Percentiles rank a stretch among this genome's conserved stretches.
These are phyloP conservation scores for Rotaria macrura DNA, from an alignment of 2,888 invertebrate species.

Conservation along the genomic window DNA sequence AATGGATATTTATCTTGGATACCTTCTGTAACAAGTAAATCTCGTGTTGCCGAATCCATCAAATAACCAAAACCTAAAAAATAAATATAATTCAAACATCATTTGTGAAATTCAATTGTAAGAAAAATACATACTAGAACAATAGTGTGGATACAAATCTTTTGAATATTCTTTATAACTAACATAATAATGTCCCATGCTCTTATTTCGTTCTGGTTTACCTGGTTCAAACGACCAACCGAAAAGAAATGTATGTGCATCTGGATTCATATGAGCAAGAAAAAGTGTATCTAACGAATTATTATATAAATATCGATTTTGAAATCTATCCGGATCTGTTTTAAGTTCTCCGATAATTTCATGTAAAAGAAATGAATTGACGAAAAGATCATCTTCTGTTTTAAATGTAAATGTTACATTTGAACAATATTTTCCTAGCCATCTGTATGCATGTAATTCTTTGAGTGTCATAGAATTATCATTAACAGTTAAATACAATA, in stretches of 20 bases:
- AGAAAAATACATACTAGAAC: neutral
- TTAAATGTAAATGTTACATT: slow-evolving; percentile 16
- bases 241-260: neutral
- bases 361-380: neutral
- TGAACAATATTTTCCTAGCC: slow-evolving; percentile 11
- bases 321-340: neutral
- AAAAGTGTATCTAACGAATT: neutral
- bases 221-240: neutral
- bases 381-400: slow-evolving; percentile 16
- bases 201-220: neutral
- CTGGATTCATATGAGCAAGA: neutral
- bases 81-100: too few species aligned
- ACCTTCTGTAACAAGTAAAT: neutral
- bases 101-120: neutral
- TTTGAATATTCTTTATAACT: neutral
- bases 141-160: slow-evolving; percentile 1
- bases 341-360: neutral
- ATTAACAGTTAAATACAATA: neutral
- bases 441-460: slow-evolving; percentile 5
- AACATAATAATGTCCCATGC: neutral
- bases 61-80: slow-evolving; percentile 11
- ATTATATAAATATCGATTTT: neutral
- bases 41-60: neutral
- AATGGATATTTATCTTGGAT: neutral
- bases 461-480: neutral